Percentiles rank a stretch among this genome's conserved stretches.
Evolutionary conservation across 2,888 invertebrate species (phyloP).

Genomic region (Andrena haemorrhoa): DNA sequence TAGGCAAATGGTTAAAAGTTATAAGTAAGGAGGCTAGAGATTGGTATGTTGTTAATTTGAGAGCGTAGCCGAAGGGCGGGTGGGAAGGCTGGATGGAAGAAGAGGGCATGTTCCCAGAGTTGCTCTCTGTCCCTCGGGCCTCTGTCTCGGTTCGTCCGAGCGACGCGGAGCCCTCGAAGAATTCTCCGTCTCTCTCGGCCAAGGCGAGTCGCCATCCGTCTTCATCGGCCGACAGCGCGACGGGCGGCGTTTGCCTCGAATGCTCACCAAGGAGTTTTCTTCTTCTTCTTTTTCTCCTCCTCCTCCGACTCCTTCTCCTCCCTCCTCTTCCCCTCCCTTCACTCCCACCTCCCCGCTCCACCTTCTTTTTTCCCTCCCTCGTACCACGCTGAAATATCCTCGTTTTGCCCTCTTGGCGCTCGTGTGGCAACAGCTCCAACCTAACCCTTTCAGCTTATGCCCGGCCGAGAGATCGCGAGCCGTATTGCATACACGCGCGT

Average conservation of each 20-base stretch:
- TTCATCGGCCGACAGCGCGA: conserved; percentile 85
- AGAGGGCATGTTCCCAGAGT: conserved; percentile 70
- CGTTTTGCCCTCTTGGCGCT: conserved; percentile 74
- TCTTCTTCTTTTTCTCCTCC: conserved; percentile 80
- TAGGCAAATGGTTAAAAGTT: conserved; percentile 74
- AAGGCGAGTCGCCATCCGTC: conserved; percentile 84
- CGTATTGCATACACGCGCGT: conserved; percentile 18
- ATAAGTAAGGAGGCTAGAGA: conserved; percentile 78
- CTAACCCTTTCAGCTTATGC: conserved; percentile 80
- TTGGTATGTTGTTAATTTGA: conserved; percentile 85
- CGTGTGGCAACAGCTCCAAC: conserved; percentile 71
- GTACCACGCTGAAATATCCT: conserved; percentile 76
- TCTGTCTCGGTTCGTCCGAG: conserved; percentile 64
- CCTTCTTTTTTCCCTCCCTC: conserved; percentile 73
- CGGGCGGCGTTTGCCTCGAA: conserved; percentile 85
- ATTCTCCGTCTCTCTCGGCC: conserved; percentile 72
- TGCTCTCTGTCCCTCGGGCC: conserved; percentile 60
- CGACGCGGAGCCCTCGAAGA: conserved; percentile 73
- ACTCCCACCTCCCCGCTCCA: conserved; percentile 38
- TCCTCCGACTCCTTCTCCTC: conserved; percentile 59
- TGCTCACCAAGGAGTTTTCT: conserved; percentile 84
- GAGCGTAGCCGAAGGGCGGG: conserved; percentile 80
- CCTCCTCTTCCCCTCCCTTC: conserved; percentile 51
- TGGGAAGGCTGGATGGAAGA: conserved; percentile 46
- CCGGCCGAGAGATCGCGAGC: conserved; percentile 56